Base-by-base conservation (phyloP, 2,797 vertebrate species). In the Decapterus maruadsi region DNA sequence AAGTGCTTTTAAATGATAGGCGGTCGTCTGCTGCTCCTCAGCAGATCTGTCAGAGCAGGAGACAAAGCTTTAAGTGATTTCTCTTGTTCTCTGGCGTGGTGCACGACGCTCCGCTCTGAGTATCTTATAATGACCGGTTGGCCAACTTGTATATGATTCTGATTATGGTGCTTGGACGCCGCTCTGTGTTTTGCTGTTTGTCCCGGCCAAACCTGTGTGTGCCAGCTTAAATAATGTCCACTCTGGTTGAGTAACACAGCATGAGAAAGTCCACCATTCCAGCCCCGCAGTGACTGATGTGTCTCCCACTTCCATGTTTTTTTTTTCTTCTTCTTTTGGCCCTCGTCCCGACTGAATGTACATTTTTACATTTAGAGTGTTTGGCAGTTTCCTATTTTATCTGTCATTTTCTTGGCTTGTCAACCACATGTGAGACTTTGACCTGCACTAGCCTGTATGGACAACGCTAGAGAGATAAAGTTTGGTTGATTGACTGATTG, bases 101-200 rank as follows among this genome's bases (percentile, higher is more conserved):
- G 36, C 29, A 8, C 51, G 72, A 75, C 46, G 20, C 83, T 72
- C 64, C 0, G 61, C 73, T 78, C 73, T 68, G 72, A 93, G 84
- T 77, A 60, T 80, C 77, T 89, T 92, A 83, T 93, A 94, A 94
- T 91, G 74, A 94, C 54, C 13, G 59, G 80, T 87, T 92, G 89
- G 89, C 80, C 78, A 72, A 80, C 83, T 81, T 84, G 85, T 90
- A 83, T 92, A 87, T 77, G 89, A 90, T 84, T 87, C 66, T 88
- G 89, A 94, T 90, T 87, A 90, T 80, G 87, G 88, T 75, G 76
- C 72, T 77, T 82, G 83, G 87, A 90, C 67, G 34, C 72, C 19
- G 56, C 82, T 89, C 86, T 90, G 85, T 82, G 82, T 88, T 90
- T 90, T 83, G 61, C 72, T 74, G 65, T 82, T 83, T 72, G n/a